Evolutionary conservation across 2,888 invertebrate genomes (phyloP).

Genomic region (Notodonta dromedarius): DNA sequence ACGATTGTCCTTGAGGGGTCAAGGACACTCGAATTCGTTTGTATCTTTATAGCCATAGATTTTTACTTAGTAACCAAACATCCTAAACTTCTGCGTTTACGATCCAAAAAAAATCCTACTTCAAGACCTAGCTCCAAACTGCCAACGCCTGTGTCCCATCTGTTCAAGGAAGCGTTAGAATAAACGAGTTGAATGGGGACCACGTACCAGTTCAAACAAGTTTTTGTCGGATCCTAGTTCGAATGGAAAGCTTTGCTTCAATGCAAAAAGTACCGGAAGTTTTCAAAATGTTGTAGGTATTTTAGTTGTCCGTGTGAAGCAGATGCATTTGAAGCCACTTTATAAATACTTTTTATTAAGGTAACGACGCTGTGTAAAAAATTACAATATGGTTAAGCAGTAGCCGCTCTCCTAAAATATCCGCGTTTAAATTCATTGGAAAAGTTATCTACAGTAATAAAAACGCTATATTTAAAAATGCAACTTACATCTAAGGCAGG

Average conservation of each 20-base stretch:
- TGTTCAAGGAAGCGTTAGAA: constrained; percentile 3
- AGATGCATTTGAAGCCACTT: not conserved
- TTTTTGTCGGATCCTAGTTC: constrained; percentile 21
- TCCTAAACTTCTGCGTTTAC: not conserved
- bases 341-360: not conserved
- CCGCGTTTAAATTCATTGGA: too few species aligned
- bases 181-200: constrained; percentile 29
- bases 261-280: constrained; percentile 16
- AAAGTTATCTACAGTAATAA: too few species aligned
- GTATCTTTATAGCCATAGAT: too few species aligned
- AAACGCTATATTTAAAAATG: too few species aligned
- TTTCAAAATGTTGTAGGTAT: not conserved
- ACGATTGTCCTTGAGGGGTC: too few species aligned
- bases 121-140: not conserved
- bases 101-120: not conserved
- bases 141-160: constrained; percentile 2
- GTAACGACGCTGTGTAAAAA: too few species aligned
- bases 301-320: not conserved
- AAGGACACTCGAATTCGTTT: too few species aligned
- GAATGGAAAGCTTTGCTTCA: constrained; percentile 14
- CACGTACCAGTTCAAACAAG: constrained; percentile 22
- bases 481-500: too few species aligned
- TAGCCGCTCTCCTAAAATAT: too few species aligned
- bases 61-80: not conserved
- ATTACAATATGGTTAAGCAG: too few species aligned